Base-by-base conservation (phyloP, 2,113 vertebrate species). In the Elachura formosa region DNA sequence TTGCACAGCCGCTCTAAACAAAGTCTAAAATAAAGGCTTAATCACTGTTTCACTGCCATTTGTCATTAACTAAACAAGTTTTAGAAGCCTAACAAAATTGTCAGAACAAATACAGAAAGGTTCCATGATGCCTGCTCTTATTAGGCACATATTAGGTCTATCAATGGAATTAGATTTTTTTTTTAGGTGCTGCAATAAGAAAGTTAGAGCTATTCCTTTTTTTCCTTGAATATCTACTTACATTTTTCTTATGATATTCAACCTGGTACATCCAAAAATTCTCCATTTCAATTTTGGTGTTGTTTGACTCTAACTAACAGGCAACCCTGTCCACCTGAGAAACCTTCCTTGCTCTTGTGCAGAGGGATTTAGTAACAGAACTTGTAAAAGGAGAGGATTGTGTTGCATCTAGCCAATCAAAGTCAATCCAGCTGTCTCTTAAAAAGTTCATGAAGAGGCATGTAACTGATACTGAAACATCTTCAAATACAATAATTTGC, bases 231-330 rank as follows among this genome's bases (percentile, higher is more conserved):
- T 45, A 67, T 28, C 23, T 85, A 98, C 98, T 83, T 97, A 98
- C 98, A n/a, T 98, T 97, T 87, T 94, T 98, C 40, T 98, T 97
- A 9, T 38, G 86, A 94, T 89, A 95, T 58, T 99, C 98, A 62
- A 97, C 91, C 40, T 98, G 99, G 96, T 98, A 98, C 87, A 98
- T 98, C 99, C 99, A 99, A 91, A 99, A 99, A 96, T 99, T 99
- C 95, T 99, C 99, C 99, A 99, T 99, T 76, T 92, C 89, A 40
- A 9, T 69, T 85, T 40, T 22, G 66, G 18, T 1, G 56, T 26
- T 71, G 36, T 68, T 12, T 52, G 21, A 55, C 29, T 51, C 12
- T 8, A 77, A 74, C 76, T 63, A 52, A 55, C 22, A 26, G 0
- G 23, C 45, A 43, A 49, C 12, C 12, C 71, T n/a, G 69, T 81